Percentiles rank a stretch among this genome's conserved stretches.
These are phyloP conservation scores for Herpailurus yagouaroundi DNA, from an alignment of 2,113 vertebrate species.

Conservation along the genomic window DNA sequence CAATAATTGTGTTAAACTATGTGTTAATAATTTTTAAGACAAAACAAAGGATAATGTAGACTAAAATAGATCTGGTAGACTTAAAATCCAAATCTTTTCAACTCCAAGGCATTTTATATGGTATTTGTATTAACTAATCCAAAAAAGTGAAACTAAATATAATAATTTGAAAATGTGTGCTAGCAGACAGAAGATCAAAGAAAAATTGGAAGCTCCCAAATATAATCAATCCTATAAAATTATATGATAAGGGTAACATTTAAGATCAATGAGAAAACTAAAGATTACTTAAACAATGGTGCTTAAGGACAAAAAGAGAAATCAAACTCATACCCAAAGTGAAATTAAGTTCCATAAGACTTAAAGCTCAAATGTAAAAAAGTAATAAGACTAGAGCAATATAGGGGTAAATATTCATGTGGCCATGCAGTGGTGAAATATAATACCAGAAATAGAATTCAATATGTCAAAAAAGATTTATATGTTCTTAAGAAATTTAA, in stretches of 20 bases:
- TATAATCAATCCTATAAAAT: not conserved
- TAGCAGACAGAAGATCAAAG: not conserved
- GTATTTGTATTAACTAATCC: not conserved
- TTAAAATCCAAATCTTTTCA: not conserved
- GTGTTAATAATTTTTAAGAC: not conserved
- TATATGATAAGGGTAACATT: not conserved
- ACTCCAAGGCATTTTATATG: not conserved
- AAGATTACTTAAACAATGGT: not conserved
- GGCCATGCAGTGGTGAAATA: not conserved
- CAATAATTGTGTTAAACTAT: not conserved
- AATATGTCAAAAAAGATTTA: not conserved
- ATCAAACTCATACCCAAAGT: not conserved
- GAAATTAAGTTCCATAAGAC: not conserved
- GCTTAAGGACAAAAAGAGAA: not conserved
- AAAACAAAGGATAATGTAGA: not conserved
- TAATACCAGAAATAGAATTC: not conserved
- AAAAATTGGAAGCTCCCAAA: not conserved
- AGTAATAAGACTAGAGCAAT: not conserved
- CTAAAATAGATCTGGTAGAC: not conserved
- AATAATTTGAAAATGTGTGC: not conserved
- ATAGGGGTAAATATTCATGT: not conserved
- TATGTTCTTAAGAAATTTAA: not conserved
- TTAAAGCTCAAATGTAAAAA: not conserved
- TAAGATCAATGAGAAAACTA: not conserved
- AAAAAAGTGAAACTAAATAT: not conserved